Percentiles rank a stretch among this genome's conserved stretches.
Evolutionary conservation across 1,140 invertebrate genomes (phyloP).

Genomic region (Drosophila bifasciata): DNA sequence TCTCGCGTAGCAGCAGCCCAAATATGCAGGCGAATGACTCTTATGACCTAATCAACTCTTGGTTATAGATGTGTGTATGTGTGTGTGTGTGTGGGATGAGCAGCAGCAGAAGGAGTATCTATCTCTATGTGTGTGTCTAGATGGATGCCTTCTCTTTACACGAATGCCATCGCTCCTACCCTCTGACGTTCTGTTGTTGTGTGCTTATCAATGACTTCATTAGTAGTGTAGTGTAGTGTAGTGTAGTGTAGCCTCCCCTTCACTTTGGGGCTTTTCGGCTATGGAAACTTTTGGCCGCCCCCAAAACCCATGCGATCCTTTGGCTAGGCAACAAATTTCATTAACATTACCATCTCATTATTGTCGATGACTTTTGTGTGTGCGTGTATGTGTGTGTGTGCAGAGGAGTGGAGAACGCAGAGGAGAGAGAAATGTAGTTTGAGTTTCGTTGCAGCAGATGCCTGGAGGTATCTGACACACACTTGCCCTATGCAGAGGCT

Average conservation of each 20-base stretch:
- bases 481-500: background rate
- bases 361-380: conserved; percentile 65
- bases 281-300: conserved; percentile 35
- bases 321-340: conserved; percentile 68
- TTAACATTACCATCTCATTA: conserved; percentile 81
- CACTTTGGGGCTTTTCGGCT: conserved; percentile 30
- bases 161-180: conserved; percentile 20
- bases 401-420: conserved; percentile 3
- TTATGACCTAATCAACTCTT: conserved; percentile 62
- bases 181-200: conserved; percentile 37
- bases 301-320: conserved; percentile 7
- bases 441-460: conserved; percentile 29
- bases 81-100: conserved; percentile 3
- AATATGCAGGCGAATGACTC: conserved; percentile 65
- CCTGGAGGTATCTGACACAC: conserved; percentile 14
- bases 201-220: conserved; percentile 80
- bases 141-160: conserved; percentile 23
- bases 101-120: background rate
- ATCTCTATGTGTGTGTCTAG: conserved; percentile 12
- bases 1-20: conserved; percentile 46
- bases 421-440: conserved; percentile 13
- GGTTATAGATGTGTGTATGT: conserved; percentile 21
- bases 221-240: conserved; percentile 55
- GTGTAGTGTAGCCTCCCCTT: conserved; percentile 32
- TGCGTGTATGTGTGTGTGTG: conserved; percentile 12